A percentile compares a stretch with the other conserved stretches of the same genome.
phyloP scores from a whole-genome alignment of 2,888 invertebrate genomes.

The Odontothrips loti region DNA sequence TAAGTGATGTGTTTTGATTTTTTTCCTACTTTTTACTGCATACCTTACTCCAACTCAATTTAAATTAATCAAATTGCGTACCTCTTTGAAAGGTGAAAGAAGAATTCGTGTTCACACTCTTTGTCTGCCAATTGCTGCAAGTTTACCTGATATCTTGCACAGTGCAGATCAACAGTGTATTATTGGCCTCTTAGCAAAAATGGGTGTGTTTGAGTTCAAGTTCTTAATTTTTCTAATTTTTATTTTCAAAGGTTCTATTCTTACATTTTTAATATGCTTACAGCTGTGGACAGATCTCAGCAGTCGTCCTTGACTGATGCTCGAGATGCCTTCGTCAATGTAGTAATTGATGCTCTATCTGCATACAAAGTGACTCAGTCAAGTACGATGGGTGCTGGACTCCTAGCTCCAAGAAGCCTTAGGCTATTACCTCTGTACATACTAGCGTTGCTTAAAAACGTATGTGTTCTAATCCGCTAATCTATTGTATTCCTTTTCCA shows the following conservation, averaged over 20 bases:
- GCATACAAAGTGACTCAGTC: conserved; percentile 63
- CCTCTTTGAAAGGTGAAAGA: conserved; percentile 75
- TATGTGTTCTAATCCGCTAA: conserved; percentile 47
- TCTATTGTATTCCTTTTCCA: neutral
- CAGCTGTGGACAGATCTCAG: conserved; percentile 86
- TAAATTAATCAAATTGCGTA: conserved; percentile 52
- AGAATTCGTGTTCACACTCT: conserved; percentile 96
- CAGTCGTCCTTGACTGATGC: conserved; percentile 86
- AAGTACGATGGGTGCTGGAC: conserved; percentile 52
- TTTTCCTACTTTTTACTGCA: neutral
- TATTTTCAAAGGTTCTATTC: neutral
- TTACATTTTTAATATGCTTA: conserved; percentile 36
- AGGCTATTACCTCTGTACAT: conserved; percentile 83
- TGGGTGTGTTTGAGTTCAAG: conserved; percentile 61
- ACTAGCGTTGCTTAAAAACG: conserved; percentile 81
- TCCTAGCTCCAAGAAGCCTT: conserved; percentile 73
- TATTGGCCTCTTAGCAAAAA: conserved; percentile 86
- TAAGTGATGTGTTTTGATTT: neutral
- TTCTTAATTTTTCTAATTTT: conserved; percentile 23
- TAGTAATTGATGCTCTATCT: conserved; percentile 81
- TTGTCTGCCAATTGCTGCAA: conserved; percentile 84
- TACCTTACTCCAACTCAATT: too few relatives aligned
- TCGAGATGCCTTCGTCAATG: conserved; percentile 93
- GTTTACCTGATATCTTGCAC: conserved; percentile 78
- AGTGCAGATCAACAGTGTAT: conserved; percentile 93